Percentiles rank a stretch among this genome's conserved stretches.
phyloP scores from a whole-genome alignment of 2,888 invertebrate species.

The Sussaba pulchella region DNA sequence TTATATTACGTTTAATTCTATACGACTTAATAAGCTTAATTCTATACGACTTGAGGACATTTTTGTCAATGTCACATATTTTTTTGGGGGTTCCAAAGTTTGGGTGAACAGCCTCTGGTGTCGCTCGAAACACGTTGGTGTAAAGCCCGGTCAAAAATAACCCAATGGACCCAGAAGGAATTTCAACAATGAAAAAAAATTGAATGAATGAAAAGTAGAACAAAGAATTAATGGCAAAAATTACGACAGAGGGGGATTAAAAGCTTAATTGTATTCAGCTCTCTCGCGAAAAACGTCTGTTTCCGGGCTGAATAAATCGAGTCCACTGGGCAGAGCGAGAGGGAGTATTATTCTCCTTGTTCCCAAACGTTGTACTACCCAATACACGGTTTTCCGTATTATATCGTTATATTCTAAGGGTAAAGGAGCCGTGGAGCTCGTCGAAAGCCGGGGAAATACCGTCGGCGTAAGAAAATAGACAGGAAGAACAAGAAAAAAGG shows the following conservation, averaged over 20 bases:
- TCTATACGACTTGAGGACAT: too few species aligned
- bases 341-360: slow-evolving; percentile 21
- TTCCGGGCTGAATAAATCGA: slow-evolving; percentile 69
- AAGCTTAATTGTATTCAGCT: slow-evolving; percentile 80
- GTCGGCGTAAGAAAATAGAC: slow-evolving; percentile 29
- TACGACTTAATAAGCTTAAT: too few species aligned
- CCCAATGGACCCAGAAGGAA: too few species aligned
- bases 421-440: slow-evolving; percentile 13
- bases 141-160: too few species aligned
- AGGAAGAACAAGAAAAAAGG: slow-evolving; percentile 54
- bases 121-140: too few species aligned
- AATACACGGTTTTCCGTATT: slow-evolving; percentile 17
- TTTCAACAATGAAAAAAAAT: too few species aligned
- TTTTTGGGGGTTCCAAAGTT: too few species aligned
- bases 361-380: slow-evolving; percentile 12
- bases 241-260: slow-evolving; percentile 66
- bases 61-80: too few species aligned
- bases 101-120: too few species aligned
- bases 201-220: slow-evolving; percentile 68
- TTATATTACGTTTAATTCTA: too few species aligned
- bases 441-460: slow-evolving; percentile 38
- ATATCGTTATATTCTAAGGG: background rate
- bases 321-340: slow-evolving; percentile 47
- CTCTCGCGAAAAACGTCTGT: slow-evolving; percentile 46
- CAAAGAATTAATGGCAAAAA: slow-evolving; percentile 65